Conservation (phyloP, 2,797 vertebrate genomes). For the Myotis myotis region DNA sequence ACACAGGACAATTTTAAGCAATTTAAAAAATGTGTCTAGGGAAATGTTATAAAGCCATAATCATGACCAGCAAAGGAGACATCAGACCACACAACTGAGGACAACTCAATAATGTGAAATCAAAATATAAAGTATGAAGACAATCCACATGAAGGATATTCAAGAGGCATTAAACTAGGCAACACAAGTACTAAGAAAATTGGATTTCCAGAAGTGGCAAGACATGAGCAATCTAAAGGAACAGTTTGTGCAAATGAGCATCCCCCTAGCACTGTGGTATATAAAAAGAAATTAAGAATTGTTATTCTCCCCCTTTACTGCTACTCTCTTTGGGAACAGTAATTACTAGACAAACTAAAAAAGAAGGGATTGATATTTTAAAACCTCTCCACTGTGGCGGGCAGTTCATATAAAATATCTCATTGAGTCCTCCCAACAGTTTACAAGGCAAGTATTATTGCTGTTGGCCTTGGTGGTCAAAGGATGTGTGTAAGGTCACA, state of each 20-base stretch:
- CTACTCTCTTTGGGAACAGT: neutral
- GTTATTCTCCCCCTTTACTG: neutral
- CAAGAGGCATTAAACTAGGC: constrained; percentile 7
- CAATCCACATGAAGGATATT: neutral
- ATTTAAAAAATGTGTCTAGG: neutral
- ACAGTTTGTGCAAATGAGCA: neutral
- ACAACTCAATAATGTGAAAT: neutral
- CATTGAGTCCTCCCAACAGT: neutral
- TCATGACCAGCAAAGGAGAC: neutral
- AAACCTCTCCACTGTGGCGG: neutral
- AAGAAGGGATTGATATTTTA: neutral
- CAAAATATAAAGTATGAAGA: neutral
- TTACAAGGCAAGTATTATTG: neutral
- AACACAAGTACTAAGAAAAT: neutral
- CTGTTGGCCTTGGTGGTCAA: neutral
- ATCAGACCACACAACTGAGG: neutral
- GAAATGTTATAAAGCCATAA: neutral
- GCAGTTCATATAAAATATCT: neutral
- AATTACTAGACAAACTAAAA: neutral
- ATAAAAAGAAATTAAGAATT: neutral
- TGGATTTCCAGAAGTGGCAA: neutral
- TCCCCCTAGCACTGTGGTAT: neutral
- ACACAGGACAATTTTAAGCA: neutral
- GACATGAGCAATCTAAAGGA: constrained; percentile 13
- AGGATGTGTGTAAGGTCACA: neutral